Evolutionary conservation across 2,113 vertebrate species (phyloP), one percentile per base, ranked within the genome.

Genomic region (Dipodomys stephensi): DNA sequence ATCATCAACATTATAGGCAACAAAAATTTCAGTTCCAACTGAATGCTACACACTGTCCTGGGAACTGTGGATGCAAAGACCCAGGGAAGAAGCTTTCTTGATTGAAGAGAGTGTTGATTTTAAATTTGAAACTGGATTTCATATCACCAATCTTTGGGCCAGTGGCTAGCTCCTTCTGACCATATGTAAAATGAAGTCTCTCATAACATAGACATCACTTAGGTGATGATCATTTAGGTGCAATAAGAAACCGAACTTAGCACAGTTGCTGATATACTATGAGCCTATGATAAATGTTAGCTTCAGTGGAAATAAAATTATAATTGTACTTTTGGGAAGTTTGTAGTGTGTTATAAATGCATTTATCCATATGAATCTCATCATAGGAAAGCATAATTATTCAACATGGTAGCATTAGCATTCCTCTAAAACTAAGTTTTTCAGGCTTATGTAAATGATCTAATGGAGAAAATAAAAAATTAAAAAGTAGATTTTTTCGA

Each of bases 261-360:
- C 16, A 76, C 27, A 67, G 13, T 30, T 81, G 28, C 11, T 84
- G 28, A 87, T 65, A 44, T 44, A 53, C 57, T 71, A 23, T 46
- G 77, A 90, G 39, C n/a, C 77, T 27, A 44, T 78, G 71, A 82
- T 64, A 79, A 91, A 93, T 87, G 10, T 78, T 87, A 87, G 22
- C 11, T 81, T 39, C 15, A 60, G n/a, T 90, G 39, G 57, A 86
- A 83, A 88, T 79, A 91, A 92, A 79, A 89, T 92, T 1, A 30
- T 79, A 85, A 79, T 30, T 79, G 68, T 81, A 10, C 39, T 88
- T 30, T 76, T 44, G 79, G 46, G 60, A 96, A 86, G 25, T 7
- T 74, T 88, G 46, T 11, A 77, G 28, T 60, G 28, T 53, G 80
- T 68, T 64, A 60, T 20, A 62, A 62, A 62, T 62, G 49, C 49